A percentile compares a stretch with the other conserved stretches of the same genome.
Evolutionary conservation across 2,113 vertebrate species (phyloP).

Genomic region (Melanocharis versteri): DNA sequence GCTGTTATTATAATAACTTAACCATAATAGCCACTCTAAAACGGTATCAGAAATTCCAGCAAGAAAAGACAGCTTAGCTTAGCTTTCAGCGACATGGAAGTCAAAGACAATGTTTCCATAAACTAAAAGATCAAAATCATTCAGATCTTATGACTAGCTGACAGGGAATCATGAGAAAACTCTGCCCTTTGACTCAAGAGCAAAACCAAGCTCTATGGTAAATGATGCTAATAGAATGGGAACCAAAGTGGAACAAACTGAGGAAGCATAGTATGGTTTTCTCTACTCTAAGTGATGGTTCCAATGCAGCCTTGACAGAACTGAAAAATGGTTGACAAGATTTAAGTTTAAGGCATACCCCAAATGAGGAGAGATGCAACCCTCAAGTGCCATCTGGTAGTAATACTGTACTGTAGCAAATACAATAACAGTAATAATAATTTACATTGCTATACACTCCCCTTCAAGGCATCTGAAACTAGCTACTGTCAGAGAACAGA

Average conservation of each 20-base stretch:
- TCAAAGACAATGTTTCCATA: neutral
- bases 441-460: conserved; percentile 19
- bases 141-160: neutral
- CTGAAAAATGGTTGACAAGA: neutral
- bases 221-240: neutral
- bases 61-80: neutral
- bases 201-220: neutral
- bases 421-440: conserved; percentile 32
- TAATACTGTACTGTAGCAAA: conserved; percentile 21
- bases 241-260: neutral
- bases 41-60: neutral
- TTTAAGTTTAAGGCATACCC: neutral
- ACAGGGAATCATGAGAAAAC: conserved; percentile 1
- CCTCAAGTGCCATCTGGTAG: neutral
- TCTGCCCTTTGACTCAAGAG: neutral
- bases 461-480: conserved; percentile 14
- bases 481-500: conserved; percentile 47
- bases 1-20: neutral
- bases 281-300: neutral
- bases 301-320: neutral
- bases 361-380: neutral
- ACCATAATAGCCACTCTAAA: neutral
- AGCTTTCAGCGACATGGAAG: neutral
- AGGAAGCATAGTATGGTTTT: neutral
- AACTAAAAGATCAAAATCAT: neutral